Conservation (phyloP, 1,140 invertebrate genomes). For the Drosophila erecta region DNA sequence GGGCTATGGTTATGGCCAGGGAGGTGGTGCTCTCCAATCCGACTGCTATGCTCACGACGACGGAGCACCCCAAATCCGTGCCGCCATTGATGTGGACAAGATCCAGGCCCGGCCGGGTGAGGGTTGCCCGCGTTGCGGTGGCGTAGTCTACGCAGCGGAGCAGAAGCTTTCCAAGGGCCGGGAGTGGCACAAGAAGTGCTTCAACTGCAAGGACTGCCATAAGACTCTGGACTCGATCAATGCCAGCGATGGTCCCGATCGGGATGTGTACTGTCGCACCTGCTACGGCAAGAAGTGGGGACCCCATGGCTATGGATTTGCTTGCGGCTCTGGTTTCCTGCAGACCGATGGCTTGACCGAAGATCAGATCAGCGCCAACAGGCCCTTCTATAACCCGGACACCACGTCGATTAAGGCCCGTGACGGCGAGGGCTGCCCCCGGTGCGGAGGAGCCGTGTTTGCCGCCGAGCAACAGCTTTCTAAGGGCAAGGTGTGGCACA, state of each 20-base stretch:
- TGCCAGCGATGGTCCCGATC: slow-evolving; percentile 95
- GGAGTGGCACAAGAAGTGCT: slow-evolving; percentile 99
- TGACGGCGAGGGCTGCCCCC: slow-evolving; percentile 94
- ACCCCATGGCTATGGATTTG: slow-evolving; percentile 97
- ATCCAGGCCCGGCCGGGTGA: slow-evolving; percentile 93
- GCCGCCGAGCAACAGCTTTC: slow-evolving; percentile 97
- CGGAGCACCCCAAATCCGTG: slow-evolving; percentile 82
- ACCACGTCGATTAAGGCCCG: slow-evolving; percentile 95
- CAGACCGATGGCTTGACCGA: slow-evolving; percentile 94
- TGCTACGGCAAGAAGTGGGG: slow-evolving; percentile 94
- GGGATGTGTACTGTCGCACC: slow-evolving; percentile 92
- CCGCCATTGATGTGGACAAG: slow-evolving; percentile 91
- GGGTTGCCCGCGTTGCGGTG: slow-evolving; percentile 95
- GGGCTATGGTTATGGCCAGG: slow-evolving; percentile 96
- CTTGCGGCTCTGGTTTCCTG: slow-evolving; percentile 96
- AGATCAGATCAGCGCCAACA: slow-evolving; percentile 90
- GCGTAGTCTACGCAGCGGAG: slow-evolving; percentile 95
- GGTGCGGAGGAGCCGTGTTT: slow-evolving; percentile 96
- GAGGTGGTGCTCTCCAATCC: slow-evolving; percentile 95
- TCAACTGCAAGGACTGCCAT: slow-evolving; percentile 97
- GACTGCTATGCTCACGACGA: slow-evolving; percentile 85
- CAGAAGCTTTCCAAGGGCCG: slow-evolving; percentile 94
- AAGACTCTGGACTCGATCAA: slow-evolving; percentile 97
- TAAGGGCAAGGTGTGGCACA: slow-evolving; percentile 97
- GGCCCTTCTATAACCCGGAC: slow-evolving; percentile 93